These are phyloP conservation scores for Meriones unguiculatus DNA, from an alignment of 2,113 vertebrate species.

Conservation along the genomic window DNA sequence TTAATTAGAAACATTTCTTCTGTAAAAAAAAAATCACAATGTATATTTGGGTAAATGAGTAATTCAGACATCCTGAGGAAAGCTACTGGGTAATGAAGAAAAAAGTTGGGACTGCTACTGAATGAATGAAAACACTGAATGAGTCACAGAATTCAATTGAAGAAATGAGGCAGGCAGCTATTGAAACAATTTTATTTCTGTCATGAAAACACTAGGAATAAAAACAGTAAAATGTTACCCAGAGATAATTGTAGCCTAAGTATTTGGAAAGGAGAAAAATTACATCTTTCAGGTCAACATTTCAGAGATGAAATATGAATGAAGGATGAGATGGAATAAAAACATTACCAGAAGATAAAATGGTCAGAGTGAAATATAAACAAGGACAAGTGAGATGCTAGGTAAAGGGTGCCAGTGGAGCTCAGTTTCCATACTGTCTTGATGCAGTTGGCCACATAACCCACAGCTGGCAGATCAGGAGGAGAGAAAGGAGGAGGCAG, in stretches of 20 bases:
- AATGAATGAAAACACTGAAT: not conserved
- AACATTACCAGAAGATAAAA: not conserved
- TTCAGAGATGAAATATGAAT: not conserved
- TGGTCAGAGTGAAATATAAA: not conserved
- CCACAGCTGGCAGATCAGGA: too few species aligned
- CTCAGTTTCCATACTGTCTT: too few species aligned
- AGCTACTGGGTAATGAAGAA: not conserved
- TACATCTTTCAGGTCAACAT: not conserved
- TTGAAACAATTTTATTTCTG: not conserved
- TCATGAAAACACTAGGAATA: not conserved
- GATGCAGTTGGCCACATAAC: too few species aligned
- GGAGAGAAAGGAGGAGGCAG: too few species aligned
- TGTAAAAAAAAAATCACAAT: not conserved
- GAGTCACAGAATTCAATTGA: too few species aligned
- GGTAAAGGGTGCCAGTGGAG: too few species aligned
- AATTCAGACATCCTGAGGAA: not conserved
- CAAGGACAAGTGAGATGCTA: not conserved
- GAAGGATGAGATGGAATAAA: not conserved
- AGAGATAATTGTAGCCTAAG: not conserved
- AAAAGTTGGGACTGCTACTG: not conserved
- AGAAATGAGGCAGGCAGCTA: not conserved
- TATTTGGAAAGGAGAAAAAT: not conserved
- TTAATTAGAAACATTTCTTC: not conserved
- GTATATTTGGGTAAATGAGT: not conserved
- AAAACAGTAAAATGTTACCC: not conserved